phyloP scores from a whole-genome alignment of 2,888 invertebrate species.

The Andrena hattorfiana region DNA sequence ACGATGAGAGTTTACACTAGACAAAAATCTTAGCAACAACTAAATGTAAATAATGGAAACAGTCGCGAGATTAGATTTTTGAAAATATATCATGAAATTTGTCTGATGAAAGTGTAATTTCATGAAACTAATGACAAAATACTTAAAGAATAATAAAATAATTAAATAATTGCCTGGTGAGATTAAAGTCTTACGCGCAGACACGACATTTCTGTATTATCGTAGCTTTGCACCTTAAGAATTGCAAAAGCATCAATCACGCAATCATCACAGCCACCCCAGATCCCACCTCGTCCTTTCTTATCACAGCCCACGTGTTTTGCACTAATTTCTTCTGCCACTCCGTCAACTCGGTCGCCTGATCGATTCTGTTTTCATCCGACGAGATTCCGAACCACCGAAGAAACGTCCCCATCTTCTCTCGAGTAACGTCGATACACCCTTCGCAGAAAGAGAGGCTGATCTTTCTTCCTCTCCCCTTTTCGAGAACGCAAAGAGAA shows the following conservation, averaged over 20 bases:
- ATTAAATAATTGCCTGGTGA: background rate
- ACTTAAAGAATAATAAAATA: too few species aligned
- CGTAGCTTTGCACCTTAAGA: background rate
- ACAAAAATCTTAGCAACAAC: too few species aligned
- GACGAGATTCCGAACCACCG: slow-evolving; percentile 74
- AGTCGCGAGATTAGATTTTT: too few species aligned
- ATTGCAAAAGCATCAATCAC: slow-evolving; percentile 79
- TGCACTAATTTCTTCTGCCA: slow-evolving; percentile 84
- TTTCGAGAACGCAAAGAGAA: background rate
- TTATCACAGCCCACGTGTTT: slow-evolving; percentile 85
- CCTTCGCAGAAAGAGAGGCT: slow-evolving; percentile 1
- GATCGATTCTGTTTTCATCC: slow-evolving; percentile 79
- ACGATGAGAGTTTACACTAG: too few species aligned
- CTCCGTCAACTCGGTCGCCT: slow-evolving; percentile 84
- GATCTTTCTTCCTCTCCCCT: background rate
- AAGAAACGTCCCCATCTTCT: slow-evolving; percentile 76
- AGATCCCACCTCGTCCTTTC: slow-evolving; percentile 84
- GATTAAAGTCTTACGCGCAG: background rate
- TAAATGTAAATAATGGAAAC: too few species aligned
- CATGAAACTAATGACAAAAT: too few species aligned
- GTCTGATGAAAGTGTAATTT: too few species aligned
- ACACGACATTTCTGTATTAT: background rate
- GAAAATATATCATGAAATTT: too few species aligned
- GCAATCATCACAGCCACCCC: slow-evolving; percentile 85
- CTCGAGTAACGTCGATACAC: background rate